Conservation (phyloP, 2,888 invertebrate species). For the Xestobium rufovillosum region DNA sequence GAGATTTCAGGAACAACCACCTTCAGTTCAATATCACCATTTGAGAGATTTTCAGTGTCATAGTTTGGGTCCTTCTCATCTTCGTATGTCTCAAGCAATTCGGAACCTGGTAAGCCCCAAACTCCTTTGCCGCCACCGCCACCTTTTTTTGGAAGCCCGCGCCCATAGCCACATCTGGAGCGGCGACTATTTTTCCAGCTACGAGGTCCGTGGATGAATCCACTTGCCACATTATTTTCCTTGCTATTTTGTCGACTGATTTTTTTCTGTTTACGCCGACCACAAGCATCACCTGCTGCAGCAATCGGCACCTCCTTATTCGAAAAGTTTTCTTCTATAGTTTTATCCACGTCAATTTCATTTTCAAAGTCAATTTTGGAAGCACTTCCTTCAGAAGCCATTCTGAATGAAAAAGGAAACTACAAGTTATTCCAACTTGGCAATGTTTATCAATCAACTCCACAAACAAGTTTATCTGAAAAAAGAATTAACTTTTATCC, state of each 20-base stretch:
- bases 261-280: constrained; percentile 31
- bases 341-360: constrained; percentile 25
- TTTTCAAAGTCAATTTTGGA: constrained; percentile 23
- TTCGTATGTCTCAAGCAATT: constrained; percentile 65
- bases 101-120: constrained; percentile 90
- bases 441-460: no score
- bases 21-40: constrained; percentile 73
- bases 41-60: constrained; percentile 72
- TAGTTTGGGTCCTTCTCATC: constrained; percentile 89
- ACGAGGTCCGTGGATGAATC: constrained; percentile 48
- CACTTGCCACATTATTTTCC: constrained; percentile 37
- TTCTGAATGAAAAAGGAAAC: constrained; percentile 16
- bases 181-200: constrained; percentile 84
- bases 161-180: constrained; percentile 74
- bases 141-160: constrained; percentile 71
- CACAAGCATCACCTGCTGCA: constrained; percentile 16
- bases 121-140: constrained; percentile 91
- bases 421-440: no score
- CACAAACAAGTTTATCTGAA: no score
- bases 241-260: constrained; percentile 40
- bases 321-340: constrained; percentile 16
- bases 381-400: constrained; percentile 30
- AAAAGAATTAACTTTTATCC: no score
- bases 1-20: constrained; percentile 71
- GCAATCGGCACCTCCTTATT: constrained; percentile 14